A percentile compares a stretch with the other conserved stretches of the same genome.
Conservation (phyloP, 1,140 invertebrate species). For the Zaprionus camerounensis region DNA sequence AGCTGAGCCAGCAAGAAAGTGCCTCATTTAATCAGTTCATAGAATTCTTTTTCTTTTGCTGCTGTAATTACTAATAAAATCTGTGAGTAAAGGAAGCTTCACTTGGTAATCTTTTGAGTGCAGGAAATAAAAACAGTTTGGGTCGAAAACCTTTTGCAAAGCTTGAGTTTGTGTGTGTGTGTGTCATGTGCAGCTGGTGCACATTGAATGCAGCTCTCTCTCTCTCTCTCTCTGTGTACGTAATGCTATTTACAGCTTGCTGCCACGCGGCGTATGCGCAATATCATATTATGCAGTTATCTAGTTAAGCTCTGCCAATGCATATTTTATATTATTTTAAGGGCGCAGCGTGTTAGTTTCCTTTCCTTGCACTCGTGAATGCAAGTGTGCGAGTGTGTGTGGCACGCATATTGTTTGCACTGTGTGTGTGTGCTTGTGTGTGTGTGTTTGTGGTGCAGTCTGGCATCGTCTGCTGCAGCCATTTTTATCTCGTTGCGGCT, state of each 20-base stretch:
- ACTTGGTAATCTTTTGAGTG: neutral
- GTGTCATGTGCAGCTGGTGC: neutral
- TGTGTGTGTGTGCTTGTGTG: neutral
- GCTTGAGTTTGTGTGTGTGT: too few species aligned
- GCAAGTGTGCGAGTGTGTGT: conserved; percentile 11
- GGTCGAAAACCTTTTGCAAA: neutral
- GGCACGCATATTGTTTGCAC: conserved; percentile 17
- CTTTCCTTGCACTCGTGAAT: neutral
- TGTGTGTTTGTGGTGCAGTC: conserved; percentile 33
- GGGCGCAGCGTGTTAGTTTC: conserved; percentile 9
- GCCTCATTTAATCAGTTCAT: neutral
- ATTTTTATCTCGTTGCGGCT: conserved; percentile 70
- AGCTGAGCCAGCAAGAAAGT: neutral
- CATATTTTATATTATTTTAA: conserved; percentile 51
- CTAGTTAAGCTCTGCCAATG: conserved; percentile 53
- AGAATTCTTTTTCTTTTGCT: neutral
- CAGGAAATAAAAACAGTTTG: neutral
- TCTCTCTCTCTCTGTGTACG: neutral
- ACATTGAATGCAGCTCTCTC: neutral
- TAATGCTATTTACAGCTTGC: conserved; percentile 28
- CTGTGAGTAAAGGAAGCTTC: neutral
- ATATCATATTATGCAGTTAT: conserved; percentile 50
- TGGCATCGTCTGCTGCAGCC: conserved; percentile 31
- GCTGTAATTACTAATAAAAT: neutral
- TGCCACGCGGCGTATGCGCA: conserved; percentile 40